Evolutionary conservation across 2,888 invertebrate genomes (phyloP), one percentile per base, ranked within the genome.

Genomic region (Ethmia dodecea): DNA sequence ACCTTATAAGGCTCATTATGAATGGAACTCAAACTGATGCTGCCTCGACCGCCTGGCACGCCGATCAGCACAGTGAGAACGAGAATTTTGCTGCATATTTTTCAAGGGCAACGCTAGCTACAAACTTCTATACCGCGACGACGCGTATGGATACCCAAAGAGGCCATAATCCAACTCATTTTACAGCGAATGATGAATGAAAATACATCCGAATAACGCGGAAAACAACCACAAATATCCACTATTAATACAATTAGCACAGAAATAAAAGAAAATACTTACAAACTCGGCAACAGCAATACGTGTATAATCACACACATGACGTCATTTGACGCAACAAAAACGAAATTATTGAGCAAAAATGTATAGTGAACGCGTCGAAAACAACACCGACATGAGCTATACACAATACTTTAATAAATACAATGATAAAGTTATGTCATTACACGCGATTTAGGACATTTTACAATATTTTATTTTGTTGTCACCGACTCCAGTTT

Each of bases 321-420:
- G 87, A 87, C 87, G 87, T 87, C 87, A 87, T 80, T 83, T 78
- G 83, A 79, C 81, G 84, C 84, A 81, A 78, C 74, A 80, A 84
- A 78, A 76, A 71, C 75, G 70, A 83, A 26, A 86, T 77, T 81
- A 78, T 78, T 77, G 73, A 76, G 78, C 60, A 76, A 86, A 40
- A 86, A 72, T 84, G 69, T 72, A 78, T 71, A 66, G 63, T 63
- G 69, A 69, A 54, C 66, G 69, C 61, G 62, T 60, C 52, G 57
- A 70, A 76, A 81, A 77, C 60, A 66, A 69, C 73, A 74, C 75
- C 58, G 63, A 66, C 66, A 70, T 66, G 60, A 66, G 76, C 68
- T 71, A 72, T 65, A 66, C 76, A 77, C 77, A 62, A 58, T 72
- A 73, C 68, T 76, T 79, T 73, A 72, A 65, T 63, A 75, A 63